A percentile compares a stretch with the other conserved stretches of the same genome.
phyloP scores from a whole-genome alignment of 1,140 invertebrate genomes.

The Monomorium pharaonis region DNA sequence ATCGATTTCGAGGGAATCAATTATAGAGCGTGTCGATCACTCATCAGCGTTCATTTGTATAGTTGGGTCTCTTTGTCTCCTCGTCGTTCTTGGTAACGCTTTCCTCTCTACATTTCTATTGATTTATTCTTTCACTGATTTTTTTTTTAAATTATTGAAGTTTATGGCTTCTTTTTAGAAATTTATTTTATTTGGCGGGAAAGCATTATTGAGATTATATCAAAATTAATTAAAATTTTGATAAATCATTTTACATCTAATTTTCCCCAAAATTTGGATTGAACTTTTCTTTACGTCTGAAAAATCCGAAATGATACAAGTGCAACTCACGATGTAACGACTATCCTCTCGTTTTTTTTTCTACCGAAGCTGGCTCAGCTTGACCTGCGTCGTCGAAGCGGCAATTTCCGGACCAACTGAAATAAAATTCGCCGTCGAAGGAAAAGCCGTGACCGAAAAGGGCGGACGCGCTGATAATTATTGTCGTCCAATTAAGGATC shows the following conservation, averaged over 20 bases:
- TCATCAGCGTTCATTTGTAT: constrained; percentile 56
- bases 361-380: constrained; percentile 76
- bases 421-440: constrained; percentile 62
- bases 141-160: neutral
- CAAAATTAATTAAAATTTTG: neutral
- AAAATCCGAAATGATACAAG: neutral
- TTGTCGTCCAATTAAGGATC: constrained; percentile 71
- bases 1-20: constrained; percentile 79
- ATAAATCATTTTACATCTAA: neutral
- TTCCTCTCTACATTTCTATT: neutral
- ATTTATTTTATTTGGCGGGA: neutral
- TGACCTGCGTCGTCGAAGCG: constrained; percentile 79
- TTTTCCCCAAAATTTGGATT: neutral
- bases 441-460: constrained; percentile 33
- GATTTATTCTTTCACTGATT: neutral
- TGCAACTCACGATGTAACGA: neutral
- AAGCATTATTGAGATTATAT: neutral
- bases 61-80: neutral
- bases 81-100: neutral
- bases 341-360: constrained; percentile 64
- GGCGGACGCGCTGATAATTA: constrained; percentile 75
- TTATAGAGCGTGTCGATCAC: constrained; percentile 77
- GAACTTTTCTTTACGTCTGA: neutral
- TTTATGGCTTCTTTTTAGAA: neutral
- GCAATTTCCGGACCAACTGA: constrained; percentile 65